A percentile compares a stretch with the other conserved stretches of the same genome.
These are phyloP conservation scores for Istiophorus platypterus DNA, from an alignment of 2,113 vertebrate species.

Conservation along the genomic window DNA sequence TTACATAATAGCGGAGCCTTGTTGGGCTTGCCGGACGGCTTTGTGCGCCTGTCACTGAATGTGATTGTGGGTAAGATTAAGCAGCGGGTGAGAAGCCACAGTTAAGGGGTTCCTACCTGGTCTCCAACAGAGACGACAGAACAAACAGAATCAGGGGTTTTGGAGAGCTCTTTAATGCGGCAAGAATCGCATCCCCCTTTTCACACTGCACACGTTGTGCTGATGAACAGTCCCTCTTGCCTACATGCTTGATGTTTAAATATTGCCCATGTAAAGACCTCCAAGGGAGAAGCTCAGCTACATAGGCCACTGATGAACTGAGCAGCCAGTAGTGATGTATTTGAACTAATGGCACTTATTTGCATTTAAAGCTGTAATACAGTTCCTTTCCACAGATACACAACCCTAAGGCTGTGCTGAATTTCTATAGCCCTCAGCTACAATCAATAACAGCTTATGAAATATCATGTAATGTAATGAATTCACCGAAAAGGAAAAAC, in stretches of 20 bases:
- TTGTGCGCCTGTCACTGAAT: constrained; percentile 83
- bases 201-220: constrained; percentile 60
- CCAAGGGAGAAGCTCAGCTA: constrained; percentile 44
- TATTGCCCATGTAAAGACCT: constrained; percentile 56
- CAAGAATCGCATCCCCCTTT: constrained; percentile 48
- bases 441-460: constrained; percentile 69
- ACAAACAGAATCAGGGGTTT: constrained; percentile 67
- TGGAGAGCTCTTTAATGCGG: constrained; percentile 60
- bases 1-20: constrained; percentile 87
- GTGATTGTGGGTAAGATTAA: constrained; percentile 86
- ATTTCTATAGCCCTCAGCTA: constrained; percentile 35
- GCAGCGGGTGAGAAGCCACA: constrained; percentile 78
- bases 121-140: constrained; percentile 76
- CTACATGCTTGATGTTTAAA: constrained; percentile 62
- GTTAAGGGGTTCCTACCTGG: constrained; percentile 83
- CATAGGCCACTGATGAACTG: constrained; percentile 33
- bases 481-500: constrained; percentile 44
- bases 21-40: constrained; percentile 80
- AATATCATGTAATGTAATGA: constrained; percentile 70
- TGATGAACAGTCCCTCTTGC: constrained; percentile 42
- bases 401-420: constrained; percentile 30
- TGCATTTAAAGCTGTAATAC: constrained; percentile 19
- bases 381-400: constrained; percentile 20
- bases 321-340: constrained; percentile 38
- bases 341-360: constrained; percentile 18